phyloP scores from a whole-genome alignment of 1,140 invertebrate species.

The Drosophila kepulauana region DNA sequence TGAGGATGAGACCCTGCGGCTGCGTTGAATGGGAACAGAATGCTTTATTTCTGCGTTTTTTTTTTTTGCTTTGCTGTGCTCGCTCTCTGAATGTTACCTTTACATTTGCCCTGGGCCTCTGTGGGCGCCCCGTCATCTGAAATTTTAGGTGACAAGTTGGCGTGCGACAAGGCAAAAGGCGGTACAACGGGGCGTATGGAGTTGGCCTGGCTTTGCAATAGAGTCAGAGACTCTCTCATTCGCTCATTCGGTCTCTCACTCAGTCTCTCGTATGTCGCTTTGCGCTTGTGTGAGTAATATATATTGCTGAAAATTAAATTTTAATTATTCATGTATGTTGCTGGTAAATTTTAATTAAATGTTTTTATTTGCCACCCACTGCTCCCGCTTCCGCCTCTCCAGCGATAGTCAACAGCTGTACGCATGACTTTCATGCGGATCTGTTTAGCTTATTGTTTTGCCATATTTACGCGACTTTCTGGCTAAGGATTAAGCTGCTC shows the following conservation, averaged over 20 bases:
- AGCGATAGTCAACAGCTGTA: not conserved
- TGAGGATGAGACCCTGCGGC: constrained; percentile 5
- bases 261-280: not conserved
- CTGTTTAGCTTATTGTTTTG: constrained; percentile 60
- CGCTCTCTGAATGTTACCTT: constrained; percentile 18
- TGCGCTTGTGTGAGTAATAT: constrained; percentile 55
- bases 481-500: constrained; percentile 54
- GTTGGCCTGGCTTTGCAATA: not conserved
- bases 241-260: not conserved
- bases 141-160: constrained; percentile 52
- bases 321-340: constrained; percentile 78
- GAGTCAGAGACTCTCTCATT: not conserved
- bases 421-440: constrained; percentile 2
- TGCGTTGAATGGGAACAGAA: constrained; percentile 35
- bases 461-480: constrained; percentile 54
- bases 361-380: constrained; percentile 65
- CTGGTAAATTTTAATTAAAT: constrained; percentile 81
- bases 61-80: not conserved
- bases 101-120: constrained; percentile 12
- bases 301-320: constrained; percentile 80
- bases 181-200: not conserved
- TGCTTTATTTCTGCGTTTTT: constrained; percentile 38
- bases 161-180: not conserved
- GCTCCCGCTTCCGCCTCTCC: not conserved
- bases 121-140: constrained; percentile 16